Evolutionary conservation across 2,797 vertebrate species (phyloP), one percentile per base, ranked within the genome.

Genomic region (Antennarius maculatus): DNA sequence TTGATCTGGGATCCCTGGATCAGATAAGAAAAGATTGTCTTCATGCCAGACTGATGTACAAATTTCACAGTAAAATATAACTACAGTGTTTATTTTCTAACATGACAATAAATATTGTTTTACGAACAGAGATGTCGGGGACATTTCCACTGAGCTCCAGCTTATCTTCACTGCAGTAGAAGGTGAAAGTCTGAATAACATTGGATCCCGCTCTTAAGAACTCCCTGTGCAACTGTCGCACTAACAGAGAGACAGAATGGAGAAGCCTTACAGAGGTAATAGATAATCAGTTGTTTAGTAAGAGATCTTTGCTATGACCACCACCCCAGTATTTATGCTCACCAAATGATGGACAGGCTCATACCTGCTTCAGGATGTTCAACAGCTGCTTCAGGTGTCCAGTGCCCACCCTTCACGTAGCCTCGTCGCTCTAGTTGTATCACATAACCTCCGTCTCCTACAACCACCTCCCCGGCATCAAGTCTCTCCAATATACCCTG

Each of bases 161-260:
- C 79, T 97, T 97, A 81, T 97, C 96, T 12, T 97, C 96, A 47
- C 94, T 96, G 51, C 95, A 95, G 56, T 97, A 97, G 88, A 97
- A 97, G 37, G 94, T 97, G 82, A 97, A 96, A 0, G 96, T 95
- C 85, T 97, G 96, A 77, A 97, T 88, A 80, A 97, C 94, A 58
- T 92, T 94, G 2, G 96, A 91, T 46, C 96, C 96, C 16, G 95
- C 94, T 85, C 96, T 92, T 62, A 97, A 92, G 79, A 97, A 97
- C 83, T 97, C 96, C 34, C 95, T 90, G 66, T 97, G 96, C 83
- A 97, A 94, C 89, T 97, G 95, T 43, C 93, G 91, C 77, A 97
- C 96, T 97, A 81, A 56, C 9, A 51, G 14, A 56, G 23, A 45
- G 4, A 52, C 5, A 45, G 17, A 50, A 23, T 23, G 23, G 23